phyloP scores from a whole-genome alignment of 1,140 invertebrate species.

The roundworm (Caenorhabditis elegans) region WBcel235 BX284603.4:8132001-8132500 shows the following conservation, averaged over 20 bases:
- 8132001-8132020: too few relatives aligned
- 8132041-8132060: too few relatives aligned
- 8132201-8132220: slow-evolving; percentile 39
- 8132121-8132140: too few relatives aligned
- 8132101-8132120: too few relatives aligned
- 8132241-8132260: slow-evolving; percentile 43
- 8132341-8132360: slow-evolving; percentile 13
- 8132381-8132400: not conserved
- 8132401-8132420: not conserved
- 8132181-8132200: too few relatives aligned
- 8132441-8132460: not conserved
- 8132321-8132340: slow-evolving; percentile 3
- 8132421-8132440: not conserved
- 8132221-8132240: slow-evolving; percentile 53
- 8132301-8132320: not conserved
- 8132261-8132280: slow-evolving; percentile 1
- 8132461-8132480: not conserved
- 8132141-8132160: too few relatives aligned
- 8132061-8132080: too few relatives aligned
- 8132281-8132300: not conserved
- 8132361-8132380: not conserved
- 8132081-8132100: too few relatives aligned
- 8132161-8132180: too few relatives aligned
- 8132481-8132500: not conserved
- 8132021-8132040: too few relatives aligned